Percentiles rank a stretch among this genome's conserved stretches.
Conservation (phyloP, 2,888 invertebrate species). For the Mesorhabditis spiculigera region DNA sequence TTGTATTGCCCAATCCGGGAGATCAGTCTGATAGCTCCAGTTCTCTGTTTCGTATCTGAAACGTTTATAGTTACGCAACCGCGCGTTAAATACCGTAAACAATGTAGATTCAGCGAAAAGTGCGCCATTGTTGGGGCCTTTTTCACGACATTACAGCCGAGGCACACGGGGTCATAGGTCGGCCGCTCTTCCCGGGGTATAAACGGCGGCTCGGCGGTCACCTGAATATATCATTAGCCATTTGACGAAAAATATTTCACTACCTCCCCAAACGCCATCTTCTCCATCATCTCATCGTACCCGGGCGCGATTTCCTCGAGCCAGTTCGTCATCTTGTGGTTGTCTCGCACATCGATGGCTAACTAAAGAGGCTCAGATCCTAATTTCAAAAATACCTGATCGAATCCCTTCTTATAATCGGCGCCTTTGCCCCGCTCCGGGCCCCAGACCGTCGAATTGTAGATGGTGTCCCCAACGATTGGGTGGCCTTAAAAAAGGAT, state of each 20-base stretch:
- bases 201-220: slow-evolving; percentile 25
- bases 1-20: slow-evolving; percentile 52
- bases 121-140: slow-evolving; percentile 37
- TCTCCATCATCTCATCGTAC: slow-evolving; percentile 38
- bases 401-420: slow-evolving; percentile 66
- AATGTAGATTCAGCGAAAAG: slow-evolving; percentile 51
- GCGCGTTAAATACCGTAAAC: slow-evolving; percentile 41
- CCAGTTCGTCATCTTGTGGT: slow-evolving; percentile 41
- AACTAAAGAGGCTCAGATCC: slow-evolving; percentile 21
- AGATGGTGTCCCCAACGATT: slow-evolving; percentile 92
- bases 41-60: slow-evolving; percentile 35
- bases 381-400: slow-evolving; percentile 25
- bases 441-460: slow-evolving; percentile 90
- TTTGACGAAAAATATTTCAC: not conserved
- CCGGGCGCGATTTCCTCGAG: slow-evolving; percentile 42
- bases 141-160: slow-evolving; percentile 50
- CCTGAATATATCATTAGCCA: slow-evolving; percentile 7
- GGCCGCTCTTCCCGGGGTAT: slow-evolving; percentile 35
- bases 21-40: slow-evolving; percentile 45
- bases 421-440: slow-evolving; percentile 85
- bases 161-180: slow-evolving; percentile 45
- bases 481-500: slow-evolving; percentile 77
- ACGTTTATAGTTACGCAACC: not conserved
- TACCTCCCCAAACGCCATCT: slow-evolving; percentile 30
- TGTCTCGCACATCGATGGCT: slow-evolving; percentile 34